Evolutionary conservation across 92 coral and sea anemone genomes (phyloP).

Genomic region (Porites lobata): DNA sequence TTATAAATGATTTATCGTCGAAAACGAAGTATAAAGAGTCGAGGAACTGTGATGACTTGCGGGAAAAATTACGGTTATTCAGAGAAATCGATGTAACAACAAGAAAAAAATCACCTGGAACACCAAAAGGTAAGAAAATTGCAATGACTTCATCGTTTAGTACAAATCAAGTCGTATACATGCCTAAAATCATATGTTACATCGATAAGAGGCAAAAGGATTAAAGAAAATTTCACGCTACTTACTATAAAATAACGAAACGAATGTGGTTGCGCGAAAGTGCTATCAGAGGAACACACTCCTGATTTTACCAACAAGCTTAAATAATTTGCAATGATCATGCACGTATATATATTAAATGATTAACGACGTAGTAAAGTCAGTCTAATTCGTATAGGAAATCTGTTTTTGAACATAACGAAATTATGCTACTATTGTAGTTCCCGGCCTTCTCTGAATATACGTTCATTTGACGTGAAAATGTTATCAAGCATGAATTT

Average conservation of each 20-base stretch:
- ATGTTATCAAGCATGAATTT: too few species aligned
- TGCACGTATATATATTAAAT: too few species aligned
- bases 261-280: not conserved
- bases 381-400: not conserved
- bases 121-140: not conserved
- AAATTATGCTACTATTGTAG: not conserved
- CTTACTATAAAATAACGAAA: not conserved
- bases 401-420: not conserved
- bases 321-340: not conserved
- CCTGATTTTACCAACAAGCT: not conserved
- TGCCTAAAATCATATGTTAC: not conserved
- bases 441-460: too few species aligned
- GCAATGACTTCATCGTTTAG: not conserved
- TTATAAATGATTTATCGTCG: constrained; percentile 16
- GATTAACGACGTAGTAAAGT: not conserved
- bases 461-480: too few species aligned
- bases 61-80: not conserved
- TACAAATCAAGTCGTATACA: not conserved
- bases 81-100: not conserved
- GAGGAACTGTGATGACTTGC: not conserved
- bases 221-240: too few species aligned
- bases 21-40: not conserved
- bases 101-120: not conserved
- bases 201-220: not conserved
- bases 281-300: not conserved